These are phyloP conservation scores for Drosophila pachea DNA, from an alignment of 1,140 invertebrate genomes.

Conservation along the genomic window DNA sequence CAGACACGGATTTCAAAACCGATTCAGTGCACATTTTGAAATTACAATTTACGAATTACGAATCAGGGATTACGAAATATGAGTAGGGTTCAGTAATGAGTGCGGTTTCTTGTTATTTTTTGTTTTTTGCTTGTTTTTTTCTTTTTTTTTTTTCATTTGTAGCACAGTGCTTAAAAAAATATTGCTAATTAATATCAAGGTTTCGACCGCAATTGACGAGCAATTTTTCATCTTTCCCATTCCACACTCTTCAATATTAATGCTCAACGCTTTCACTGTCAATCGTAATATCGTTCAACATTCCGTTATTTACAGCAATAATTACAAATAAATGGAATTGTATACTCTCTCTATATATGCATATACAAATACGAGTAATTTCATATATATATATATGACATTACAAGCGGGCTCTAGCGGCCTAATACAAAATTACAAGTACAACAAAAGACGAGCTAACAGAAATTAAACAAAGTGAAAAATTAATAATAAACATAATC, in stretches of 20 bases:
- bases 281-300: slow-evolving; percentile 24
- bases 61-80: slow-evolving; percentile 43
- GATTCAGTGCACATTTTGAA: slow-evolving; percentile 33
- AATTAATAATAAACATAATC: slow-evolving; percentile 3
- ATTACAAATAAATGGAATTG: slow-evolving; percentile 68
- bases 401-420: slow-evolving; percentile 44
- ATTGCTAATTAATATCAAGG: slow-evolving; percentile 71
- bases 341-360: slow-evolving; percentile 19
- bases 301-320: slow-evolving; percentile 60
- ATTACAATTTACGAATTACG: too few relatives aligned
- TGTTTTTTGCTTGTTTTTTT: too few relatives aligned
- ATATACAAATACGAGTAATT: slow-evolving; percentile 33
- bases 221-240: slow-evolving; percentile 12
- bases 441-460: slow-evolving; percentile 52
- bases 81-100: slow-evolving; percentile 44
- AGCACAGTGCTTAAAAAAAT: slow-evolving; percentile 38
- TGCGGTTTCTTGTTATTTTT: slow-evolving; percentile 36
- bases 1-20: slow-evolving; percentile 32
- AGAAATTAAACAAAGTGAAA: slow-evolving; percentile 15
- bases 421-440: slow-evolving; percentile 49
- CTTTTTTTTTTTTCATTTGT: slow-evolving; percentile 41
- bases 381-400: slow-evolving; percentile 23
- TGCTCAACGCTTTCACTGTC: too few relatives aligned
- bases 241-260: neutral
- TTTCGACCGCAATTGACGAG: slow-evolving; percentile 43